These are phyloP conservation scores for Baccha elongata DNA, from an alignment of 2,888 invertebrate genomes.

Conservation along the genomic window DNA sequence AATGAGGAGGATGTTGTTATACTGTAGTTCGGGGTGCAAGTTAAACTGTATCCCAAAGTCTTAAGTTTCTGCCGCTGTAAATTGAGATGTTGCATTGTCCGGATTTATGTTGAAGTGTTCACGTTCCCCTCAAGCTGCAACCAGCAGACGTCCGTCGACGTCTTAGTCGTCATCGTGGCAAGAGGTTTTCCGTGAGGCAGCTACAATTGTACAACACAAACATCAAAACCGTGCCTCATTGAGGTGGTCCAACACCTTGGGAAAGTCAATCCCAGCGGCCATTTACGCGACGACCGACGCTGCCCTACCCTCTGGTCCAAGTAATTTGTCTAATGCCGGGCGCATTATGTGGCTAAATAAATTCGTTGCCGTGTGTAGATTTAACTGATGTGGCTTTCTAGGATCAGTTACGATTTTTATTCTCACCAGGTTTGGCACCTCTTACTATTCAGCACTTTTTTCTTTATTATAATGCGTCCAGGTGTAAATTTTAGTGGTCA, in stretches of 20 bases:
- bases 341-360: conserved; percentile 44
- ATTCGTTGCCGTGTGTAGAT: conserved; percentile 50
- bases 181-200: conserved; percentile 58
- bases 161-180: conserved; percentile 31
- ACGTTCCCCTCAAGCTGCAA: conserved; percentile 61
- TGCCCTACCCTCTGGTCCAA: conserved; percentile 55
- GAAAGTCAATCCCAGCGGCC: conserved; percentile 62
- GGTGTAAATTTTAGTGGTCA: conserved; percentile 72
- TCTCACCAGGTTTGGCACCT: conserved; percentile 56
- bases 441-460: conserved; percentile 55
- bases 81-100: conserved; percentile 72
- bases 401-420: conserved; percentile 62
- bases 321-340: conserved; percentile 69
- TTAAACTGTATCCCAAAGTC: conserved; percentile 51
- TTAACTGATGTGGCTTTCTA: conserved; percentile 19
- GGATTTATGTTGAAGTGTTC: conserved; percentile 71
- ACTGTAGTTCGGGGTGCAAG: conserved; percentile 49
- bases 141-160: conserved; percentile 3
- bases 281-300: conserved; percentile 31
- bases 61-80: conserved; percentile 68
- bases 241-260: conserved; percentile 74
- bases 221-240: conserved; percentile 71
- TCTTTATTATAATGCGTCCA: conserved; percentile 53
- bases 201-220: conserved; percentile 60
- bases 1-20: conserved; percentile 45